phyloP scores from a whole-genome alignment of 2,797 vertebrate species.

The Molossus alvarezi region DNA sequence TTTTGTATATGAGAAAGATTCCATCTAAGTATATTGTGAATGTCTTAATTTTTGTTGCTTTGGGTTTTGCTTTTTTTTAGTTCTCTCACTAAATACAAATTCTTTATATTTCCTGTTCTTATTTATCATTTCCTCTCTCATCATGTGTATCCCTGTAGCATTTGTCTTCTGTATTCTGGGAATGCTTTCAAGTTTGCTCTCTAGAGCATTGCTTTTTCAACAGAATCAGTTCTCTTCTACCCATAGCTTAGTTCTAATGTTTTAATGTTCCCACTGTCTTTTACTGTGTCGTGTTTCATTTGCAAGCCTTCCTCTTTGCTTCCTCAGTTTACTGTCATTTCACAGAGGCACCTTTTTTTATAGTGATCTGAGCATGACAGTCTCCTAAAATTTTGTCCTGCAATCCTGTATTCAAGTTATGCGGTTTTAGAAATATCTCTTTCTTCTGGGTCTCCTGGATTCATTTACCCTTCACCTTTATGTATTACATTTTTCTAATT shows the following conservation, averaged over 20 bases:
- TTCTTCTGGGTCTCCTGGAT: neutral
- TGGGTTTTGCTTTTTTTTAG: neutral
- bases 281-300: neutral
- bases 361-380: neutral
- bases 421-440: neutral
- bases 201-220: neutral
- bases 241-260: neutral
- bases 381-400: neutral
- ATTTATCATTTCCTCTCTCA: neutral
- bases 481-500: neutral
- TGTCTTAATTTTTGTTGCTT: neutral
- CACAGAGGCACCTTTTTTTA: neutral
- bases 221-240: neutral
- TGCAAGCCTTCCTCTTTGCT: neutral
- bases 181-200: neutral
- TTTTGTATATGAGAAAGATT: neutral
- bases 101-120: neutral
- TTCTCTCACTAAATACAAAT: neutral
- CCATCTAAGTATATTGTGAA: neutral
- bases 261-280: neutral
- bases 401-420: neutral
- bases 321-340: neutral
- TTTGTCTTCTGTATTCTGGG: neutral
- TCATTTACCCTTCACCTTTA: neutral
- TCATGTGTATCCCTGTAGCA: neutral